phyloP scores from a whole-genome alignment of 2,113 vertebrate species.

The Astur gentilis region DNA sequence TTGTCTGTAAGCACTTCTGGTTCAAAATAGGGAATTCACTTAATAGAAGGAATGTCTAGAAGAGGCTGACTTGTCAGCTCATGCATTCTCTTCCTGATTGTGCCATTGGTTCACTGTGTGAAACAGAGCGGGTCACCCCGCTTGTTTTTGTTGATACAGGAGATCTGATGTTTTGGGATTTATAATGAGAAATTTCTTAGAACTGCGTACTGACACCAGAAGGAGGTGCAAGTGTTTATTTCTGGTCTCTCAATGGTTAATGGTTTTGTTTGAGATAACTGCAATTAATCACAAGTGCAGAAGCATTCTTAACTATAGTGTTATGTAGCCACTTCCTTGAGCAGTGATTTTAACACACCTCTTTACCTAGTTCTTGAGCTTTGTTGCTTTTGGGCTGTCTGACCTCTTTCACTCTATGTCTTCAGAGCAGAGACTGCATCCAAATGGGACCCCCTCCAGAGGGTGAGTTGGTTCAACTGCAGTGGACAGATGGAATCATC shows the following conservation, averaged over 20 bases:
- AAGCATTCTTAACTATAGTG: not conserved
- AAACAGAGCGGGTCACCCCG: not conserved
- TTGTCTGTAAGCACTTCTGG: not conserved
- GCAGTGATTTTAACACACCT: not conserved
- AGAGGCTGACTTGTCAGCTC: not conserved
- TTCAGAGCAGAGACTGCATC: slow-evolving; percentile 90
- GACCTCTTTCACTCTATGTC: not conserved
- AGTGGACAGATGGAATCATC: slow-evolving; percentile 77
- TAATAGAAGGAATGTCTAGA: not conserved
- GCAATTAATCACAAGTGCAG: not conserved
- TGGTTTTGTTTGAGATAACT: not conserved
- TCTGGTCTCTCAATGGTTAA: not conserved
- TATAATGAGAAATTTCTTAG: not conserved
- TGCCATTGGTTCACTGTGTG: not conserved
- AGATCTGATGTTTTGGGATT: not conserved
- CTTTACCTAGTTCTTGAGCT: not conserved
- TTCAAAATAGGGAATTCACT: not conserved
- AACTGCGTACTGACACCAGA: not conserved
- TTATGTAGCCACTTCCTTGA: fast-evolving
- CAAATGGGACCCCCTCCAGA: slow-evolving; percentile 79
- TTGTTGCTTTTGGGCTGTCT: not conserved
- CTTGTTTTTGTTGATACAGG: not conserved
- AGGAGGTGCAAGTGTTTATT: not conserved
- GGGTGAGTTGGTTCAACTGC: slow-evolving; percentile 84
- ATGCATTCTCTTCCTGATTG: not conserved